phyloP scores from a whole-genome alignment of 2,113 vertebrate species.

The Physeter macrocephalus region DNA sequence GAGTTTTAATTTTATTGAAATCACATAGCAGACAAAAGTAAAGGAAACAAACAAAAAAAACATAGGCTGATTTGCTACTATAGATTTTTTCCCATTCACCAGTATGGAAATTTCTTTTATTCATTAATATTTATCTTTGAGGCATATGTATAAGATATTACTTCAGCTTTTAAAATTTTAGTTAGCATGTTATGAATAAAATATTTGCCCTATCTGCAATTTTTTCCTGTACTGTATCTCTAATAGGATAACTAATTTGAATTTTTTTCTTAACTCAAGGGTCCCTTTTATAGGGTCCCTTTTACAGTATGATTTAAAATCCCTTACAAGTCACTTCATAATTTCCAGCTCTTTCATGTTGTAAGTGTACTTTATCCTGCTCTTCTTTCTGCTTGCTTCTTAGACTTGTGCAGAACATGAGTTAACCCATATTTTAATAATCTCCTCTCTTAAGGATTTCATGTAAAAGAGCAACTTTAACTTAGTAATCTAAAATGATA shows the following conservation, averaged over 20 bases:
- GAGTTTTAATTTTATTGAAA: constrained; percentile 11
- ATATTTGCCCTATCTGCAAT: constrained; percentile 44
- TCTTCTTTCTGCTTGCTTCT: constrained; percentile 35
- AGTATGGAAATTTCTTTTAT: constrained; percentile 42
- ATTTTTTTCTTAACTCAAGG: constrained; percentile 53
- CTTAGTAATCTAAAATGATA: neutral
- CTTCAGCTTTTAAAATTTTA: constrained; percentile 38
- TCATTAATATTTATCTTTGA: constrained; percentile 62
- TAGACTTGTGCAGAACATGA: constrained; percentile 15
- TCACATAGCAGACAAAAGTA: neutral
- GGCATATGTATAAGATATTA: constrained; percentile 39
- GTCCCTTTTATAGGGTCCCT: neutral
- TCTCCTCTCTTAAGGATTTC: neutral
- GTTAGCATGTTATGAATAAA: constrained; percentile 68
- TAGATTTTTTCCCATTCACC: neutral
- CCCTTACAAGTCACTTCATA: constrained; percentile 36
- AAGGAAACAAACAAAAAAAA: neutral
- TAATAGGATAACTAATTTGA: constrained; percentile 59
- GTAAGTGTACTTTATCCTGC: constrained; percentile 22
- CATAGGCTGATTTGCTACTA: neutral
- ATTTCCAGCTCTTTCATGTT: constrained; percentile 46
- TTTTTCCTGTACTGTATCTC: constrained; percentile 45
- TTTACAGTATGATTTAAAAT: constrained; percentile 59
- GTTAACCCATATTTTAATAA: constrained; percentile 41
- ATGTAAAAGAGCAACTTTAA: neutral